phyloP scores from a whole-genome alignment of 2,888 invertebrate genomes.

The Gryllus longicercus region DNA sequence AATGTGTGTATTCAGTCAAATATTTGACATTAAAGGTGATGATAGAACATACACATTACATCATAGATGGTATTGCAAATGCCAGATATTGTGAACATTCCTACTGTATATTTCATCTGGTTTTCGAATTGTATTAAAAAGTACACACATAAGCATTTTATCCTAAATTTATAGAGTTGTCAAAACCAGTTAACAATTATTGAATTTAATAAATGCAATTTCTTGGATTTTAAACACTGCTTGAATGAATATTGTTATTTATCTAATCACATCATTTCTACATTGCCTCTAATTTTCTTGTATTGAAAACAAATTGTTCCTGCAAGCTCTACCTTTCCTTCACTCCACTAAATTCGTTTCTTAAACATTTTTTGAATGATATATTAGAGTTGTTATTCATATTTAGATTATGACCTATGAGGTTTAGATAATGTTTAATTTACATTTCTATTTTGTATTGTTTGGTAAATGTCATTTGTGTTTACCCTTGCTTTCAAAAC shows the following conservation, averaged over 20 bases:
- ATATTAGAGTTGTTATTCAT: too few relatives aligned
- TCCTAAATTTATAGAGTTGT: not conserved
- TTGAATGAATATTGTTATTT: not conserved
- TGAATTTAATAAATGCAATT: not conserved
- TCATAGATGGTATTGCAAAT: not conserved
- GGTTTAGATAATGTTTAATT: too few relatives aligned
- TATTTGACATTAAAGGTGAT: conserved; percentile 8
- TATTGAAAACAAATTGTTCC: too few relatives aligned
- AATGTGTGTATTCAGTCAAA: conserved; percentile 9
- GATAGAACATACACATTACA: conserved; percentile 1
- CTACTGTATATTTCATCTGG: not conserved
- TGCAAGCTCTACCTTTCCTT: too few relatives aligned
- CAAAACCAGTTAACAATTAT: not conserved
- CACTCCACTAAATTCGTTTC: too few relatives aligned
- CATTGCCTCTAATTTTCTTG: too few relatives aligned
- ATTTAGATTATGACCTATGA: too few relatives aligned
- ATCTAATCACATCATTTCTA: too few relatives aligned
- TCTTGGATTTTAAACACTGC: not conserved
- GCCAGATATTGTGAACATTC: not conserved
- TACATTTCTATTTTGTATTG: too few relatives aligned
- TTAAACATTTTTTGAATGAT: too few relatives aligned
- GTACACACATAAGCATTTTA: not conserved
- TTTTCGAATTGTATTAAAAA: not conserved
- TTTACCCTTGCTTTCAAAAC: too few relatives aligned
- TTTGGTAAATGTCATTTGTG: too few relatives aligned